Base-by-base conservation (phyloP, 2,888 invertebrate genomes). In the Nomada ferruginata region DNA sequence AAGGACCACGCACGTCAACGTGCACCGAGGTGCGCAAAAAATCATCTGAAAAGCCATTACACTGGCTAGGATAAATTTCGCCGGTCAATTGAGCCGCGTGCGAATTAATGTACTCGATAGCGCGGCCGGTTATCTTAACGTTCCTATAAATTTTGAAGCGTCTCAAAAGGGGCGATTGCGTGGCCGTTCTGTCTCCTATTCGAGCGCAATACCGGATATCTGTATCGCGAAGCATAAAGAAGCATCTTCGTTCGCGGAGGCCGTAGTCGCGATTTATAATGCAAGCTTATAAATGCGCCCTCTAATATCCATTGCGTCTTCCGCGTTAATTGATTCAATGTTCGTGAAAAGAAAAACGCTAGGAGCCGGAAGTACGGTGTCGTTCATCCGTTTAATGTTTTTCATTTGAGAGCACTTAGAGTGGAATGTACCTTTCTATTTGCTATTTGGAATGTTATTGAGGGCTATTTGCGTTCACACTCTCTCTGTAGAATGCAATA, bases 21-120 rank as follows among this genome's bases (percentile, higher is more conserved):
- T 50, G 10, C 18, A 26, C 1, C 15, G 23, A 20, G 11, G 47
- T 20, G n/a, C 59, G 18, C 10, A 7, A 5, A 42, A 23, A 52
- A 52, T 42, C 36, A 53, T 53, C 47, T 55, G 7, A 36, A 29
- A 44, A 59, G 42, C 61, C 69, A 69, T 60, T 55, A 69, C 44
- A 29, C 53, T 15, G 15, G 26, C 11, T 20, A 10, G 26, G 20
- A 71, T 68, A 76, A 71, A 65, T 65, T 60, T 57, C 65, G 7
- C 79, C n/a, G 52, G 15, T 44, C 65, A 71, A 76, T 79, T 55
- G 65, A 76, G 63, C 76, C 53, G 50, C 70, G 60, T 42, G 76
- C 47, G 76, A 76, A 71, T 79, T 79, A 79, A 79, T 79, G 66
- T 57, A 20, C 47, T 10, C 60, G 79, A 79, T 79, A 79, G 70